Evolutionary conservation across 2,113 vertebrate genomes (phyloP).

Genomic region (Corythaeola cristata): DNA sequence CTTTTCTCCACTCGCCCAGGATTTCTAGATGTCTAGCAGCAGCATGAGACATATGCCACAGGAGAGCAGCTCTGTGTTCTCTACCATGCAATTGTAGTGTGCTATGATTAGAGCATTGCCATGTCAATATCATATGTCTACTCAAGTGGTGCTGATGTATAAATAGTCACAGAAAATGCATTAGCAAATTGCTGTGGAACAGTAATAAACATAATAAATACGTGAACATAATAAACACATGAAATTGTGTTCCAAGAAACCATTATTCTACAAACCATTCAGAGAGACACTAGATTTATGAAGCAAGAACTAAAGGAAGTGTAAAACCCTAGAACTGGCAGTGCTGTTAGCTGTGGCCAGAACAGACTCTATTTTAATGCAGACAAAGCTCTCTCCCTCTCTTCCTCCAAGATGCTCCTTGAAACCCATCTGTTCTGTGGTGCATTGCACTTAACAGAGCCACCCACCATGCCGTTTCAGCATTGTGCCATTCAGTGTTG

Average conservation of each 20-base stretch:
- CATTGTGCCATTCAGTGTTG: not conserved
- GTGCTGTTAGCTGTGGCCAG: not conserved
- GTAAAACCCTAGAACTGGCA: not conserved
- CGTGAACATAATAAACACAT: not conserved
- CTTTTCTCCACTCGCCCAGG: not conserved
- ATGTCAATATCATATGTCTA: not conserved
- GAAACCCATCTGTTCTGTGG: conserved; percentile 13
- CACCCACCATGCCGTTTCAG: not conserved
- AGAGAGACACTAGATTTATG: not conserved
- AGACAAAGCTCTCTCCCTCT: not conserved
- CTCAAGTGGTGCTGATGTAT: not conserved
- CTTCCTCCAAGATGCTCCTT: not conserved
- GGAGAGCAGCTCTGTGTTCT: not conserved
- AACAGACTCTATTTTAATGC: not conserved
- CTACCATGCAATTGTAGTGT: accelerated
- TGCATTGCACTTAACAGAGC: not conserved
- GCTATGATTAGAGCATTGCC: not conserved
- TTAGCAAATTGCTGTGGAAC: not conserved
- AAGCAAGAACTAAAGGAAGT: not conserved
- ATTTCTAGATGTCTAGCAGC: not conserved
- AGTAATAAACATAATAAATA: not conserved
- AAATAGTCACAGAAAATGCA: not conserved
- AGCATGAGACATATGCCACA: not conserved
- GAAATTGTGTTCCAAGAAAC: not conserved
- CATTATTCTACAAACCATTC: not conserved